Evolutionary conservation across 2,797 vertebrate species (phyloP).

Genomic region (Myripristis murdjan): DNA sequence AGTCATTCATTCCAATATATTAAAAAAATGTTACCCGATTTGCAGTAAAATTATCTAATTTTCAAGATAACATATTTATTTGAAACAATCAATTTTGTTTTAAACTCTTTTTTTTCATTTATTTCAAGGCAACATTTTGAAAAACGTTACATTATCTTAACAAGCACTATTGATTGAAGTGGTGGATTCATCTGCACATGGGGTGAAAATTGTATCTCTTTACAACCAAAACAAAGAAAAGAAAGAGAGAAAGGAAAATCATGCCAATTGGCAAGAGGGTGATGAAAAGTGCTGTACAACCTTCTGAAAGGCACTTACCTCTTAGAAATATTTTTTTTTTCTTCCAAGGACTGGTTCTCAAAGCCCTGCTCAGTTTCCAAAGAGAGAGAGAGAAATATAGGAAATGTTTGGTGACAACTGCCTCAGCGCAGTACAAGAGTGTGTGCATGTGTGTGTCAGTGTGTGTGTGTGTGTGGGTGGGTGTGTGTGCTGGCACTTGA

Average conservation of each 20-base stretch:
- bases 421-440: background rate
- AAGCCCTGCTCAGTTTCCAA: conserved; percentile 14
- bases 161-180: no score
- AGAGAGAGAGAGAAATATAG: background rate
- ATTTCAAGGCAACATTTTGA: background rate
- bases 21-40: no score
- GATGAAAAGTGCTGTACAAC: conserved; percentile 36
- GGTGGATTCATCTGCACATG: background rate
- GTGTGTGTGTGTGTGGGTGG: conserved; percentile 5
- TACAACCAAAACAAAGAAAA: background rate
- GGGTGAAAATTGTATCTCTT: background rate
- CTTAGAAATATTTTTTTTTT: conserved; percentile 16
- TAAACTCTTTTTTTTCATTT: background rate
- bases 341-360: conserved; percentile 25
- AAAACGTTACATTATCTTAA: background rate
- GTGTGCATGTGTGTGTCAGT: conserved; percentile 4
- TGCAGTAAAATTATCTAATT: no score
- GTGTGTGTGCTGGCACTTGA: conserved; percentile 25
- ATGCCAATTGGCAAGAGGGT: conserved; percentile 15
- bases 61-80: no score
- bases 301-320: conserved; percentile 21
- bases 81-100: no score
- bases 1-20: no score
- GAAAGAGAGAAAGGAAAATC: no score
- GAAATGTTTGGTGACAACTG: background rate